Evolutionary conservation across 2,113 vertebrate genomes (phyloP).

Genomic region (Zeus faber): DNA sequence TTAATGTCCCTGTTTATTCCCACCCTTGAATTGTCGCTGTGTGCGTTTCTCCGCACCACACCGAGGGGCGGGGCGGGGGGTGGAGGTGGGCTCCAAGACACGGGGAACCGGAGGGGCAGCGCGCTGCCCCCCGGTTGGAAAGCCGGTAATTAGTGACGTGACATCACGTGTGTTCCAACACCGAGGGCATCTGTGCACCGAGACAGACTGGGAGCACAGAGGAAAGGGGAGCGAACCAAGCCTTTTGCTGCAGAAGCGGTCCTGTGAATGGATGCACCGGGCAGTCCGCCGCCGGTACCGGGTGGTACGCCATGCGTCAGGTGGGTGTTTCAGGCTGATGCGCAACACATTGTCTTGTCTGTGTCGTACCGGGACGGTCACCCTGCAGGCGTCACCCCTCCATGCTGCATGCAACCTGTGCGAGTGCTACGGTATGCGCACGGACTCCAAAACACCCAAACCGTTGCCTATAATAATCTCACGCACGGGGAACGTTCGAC

Average conservation of each 20-base stretch:
- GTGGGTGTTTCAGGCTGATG: too few relatives aligned
- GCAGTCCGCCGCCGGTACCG: too few relatives aligned
- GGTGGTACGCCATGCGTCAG: too few relatives aligned
- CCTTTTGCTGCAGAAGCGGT: background rate
- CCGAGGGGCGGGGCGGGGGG: conserved; percentile 31
- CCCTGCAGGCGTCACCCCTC: conserved; percentile 13
- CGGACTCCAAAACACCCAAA: too few relatives aligned
- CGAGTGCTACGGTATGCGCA: conserved; percentile 32
- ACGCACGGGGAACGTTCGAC: too few relatives aligned
- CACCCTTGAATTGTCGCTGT: too few relatives aligned
- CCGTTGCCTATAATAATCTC: too few relatives aligned
- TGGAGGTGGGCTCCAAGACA: background rate
- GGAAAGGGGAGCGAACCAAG: conserved; percentile 1
- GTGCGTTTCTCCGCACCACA: conserved; percentile 51
- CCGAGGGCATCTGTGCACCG: conserved; percentile 11
- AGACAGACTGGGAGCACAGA: conserved; percentile 20
- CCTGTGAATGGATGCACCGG: too few relatives aligned
- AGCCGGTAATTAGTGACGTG: conserved; percentile 43
- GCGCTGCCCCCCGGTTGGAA: conserved; percentile 16
- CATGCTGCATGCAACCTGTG: conserved; percentile 42
- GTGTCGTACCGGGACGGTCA: background rate
- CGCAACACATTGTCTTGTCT: background rate
- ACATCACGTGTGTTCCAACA: background rate
- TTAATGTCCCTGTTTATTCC: too few relatives aligned
- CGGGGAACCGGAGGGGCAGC: background rate